These are phyloP conservation scores for Canis aureus DNA, from an alignment of 2,113 vertebrate species.

Conservation along the genomic window DNA sequence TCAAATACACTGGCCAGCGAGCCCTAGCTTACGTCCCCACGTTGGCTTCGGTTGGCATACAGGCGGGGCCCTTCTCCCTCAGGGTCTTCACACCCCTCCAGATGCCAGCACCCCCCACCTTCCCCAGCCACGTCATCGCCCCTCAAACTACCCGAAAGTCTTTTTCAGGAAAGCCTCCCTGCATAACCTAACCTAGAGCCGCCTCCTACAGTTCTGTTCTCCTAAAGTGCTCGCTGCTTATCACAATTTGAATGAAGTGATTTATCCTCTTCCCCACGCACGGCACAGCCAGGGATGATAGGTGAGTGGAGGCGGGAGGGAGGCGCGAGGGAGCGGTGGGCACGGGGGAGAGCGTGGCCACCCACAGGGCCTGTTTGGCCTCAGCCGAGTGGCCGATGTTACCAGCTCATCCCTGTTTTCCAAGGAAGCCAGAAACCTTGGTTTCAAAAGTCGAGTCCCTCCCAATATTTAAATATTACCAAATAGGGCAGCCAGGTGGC, in stretches of 20 bases:
- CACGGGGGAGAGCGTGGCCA: accelerated
- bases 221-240: not conserved
- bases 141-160: accelerated
- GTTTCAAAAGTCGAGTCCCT: not conserved
- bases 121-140: not conserved
- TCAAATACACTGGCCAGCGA: accelerated
- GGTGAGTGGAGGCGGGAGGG: accelerated
- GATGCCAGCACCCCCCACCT: not conserved
- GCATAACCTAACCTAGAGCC: too few species aligned
- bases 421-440: not conserved
- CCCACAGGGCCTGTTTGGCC: accelerated
- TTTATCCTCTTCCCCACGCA: not conserved
- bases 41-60: accelerated
- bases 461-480: not conserved
- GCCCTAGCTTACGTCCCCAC: not conserved
- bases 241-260: not conserved
- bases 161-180: not conserved
- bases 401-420: not conserved
- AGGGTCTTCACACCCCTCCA: accelerated
- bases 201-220: accelerated
- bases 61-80: not conserved
- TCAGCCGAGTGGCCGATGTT: not conserved
- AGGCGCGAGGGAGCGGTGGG: not conserved
- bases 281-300: accelerated
- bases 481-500: too few species aligned